Evolutionary conservation across 1,140 invertebrate species (phyloP).

Genomic region (Drosophila mojavensis): DNA sequence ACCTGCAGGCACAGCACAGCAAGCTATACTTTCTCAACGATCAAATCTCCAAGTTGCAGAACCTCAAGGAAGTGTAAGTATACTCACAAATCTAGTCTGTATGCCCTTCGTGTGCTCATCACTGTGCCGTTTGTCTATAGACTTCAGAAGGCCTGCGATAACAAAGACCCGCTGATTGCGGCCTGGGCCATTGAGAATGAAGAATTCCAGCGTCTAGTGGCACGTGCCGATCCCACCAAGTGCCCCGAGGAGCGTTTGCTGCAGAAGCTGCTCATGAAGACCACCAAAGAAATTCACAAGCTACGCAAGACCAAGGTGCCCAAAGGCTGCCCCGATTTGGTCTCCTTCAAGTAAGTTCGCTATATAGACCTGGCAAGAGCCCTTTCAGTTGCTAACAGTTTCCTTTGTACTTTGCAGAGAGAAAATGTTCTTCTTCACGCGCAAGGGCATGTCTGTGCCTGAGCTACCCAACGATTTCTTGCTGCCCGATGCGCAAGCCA

Average conservation of each 20-base stretch:
- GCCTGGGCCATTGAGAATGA: conserved; percentile 94
- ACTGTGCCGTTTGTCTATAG: conserved; percentile 57
- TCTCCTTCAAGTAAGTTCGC: conserved; percentile 94
- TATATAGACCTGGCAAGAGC: conserved; percentile 18
- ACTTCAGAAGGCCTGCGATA: conserved; percentile 89
- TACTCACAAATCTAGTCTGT: no score
- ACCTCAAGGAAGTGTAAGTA: conserved; percentile 89
- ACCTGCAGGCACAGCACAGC: conserved; percentile 94
- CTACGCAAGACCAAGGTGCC: conserved; percentile 93
- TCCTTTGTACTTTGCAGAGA: conserved; percentile 87
- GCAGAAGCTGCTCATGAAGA: conserved; percentile 92
- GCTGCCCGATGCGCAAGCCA: conserved; percentile 72
- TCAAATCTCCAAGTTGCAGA: conserved; percentile 92
- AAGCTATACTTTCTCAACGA: conserved; percentile 92
- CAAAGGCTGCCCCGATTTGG: conserved; percentile 94
- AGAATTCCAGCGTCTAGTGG: conserved; percentile 91
- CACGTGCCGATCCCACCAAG: conserved; percentile 87
- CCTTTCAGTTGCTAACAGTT: neutral
- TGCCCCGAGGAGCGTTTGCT: conserved; percentile 90
- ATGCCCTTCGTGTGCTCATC: neutral
- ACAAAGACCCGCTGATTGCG: conserved; percentile 91
- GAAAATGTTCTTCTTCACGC: conserved; percentile 97
- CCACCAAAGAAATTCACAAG: conserved; percentile 95
- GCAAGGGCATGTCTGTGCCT: conserved; percentile 90
- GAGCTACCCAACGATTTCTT: conserved; percentile 88